Evolutionary conservation across 2,888 invertebrate genomes (phyloP).

Genomic region (Melanargia galathea): DNA sequence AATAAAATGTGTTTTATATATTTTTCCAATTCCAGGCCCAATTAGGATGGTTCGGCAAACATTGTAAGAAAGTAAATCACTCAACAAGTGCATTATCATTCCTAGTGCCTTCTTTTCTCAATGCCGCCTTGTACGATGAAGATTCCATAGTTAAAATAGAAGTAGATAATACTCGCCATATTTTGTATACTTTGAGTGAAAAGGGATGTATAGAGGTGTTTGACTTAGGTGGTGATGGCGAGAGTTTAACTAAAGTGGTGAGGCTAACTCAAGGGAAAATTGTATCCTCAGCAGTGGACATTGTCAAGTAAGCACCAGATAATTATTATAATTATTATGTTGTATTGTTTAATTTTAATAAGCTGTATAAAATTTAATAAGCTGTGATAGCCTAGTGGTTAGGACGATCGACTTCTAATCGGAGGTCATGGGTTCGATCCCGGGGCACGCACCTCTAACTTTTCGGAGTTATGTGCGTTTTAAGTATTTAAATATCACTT

Average conservation of each 20-base stretch:
- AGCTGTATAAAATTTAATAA: background rate
- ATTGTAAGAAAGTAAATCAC: constrained; percentile 97
- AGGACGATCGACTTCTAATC: too few species aligned
- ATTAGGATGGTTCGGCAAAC: constrained; percentile 96
- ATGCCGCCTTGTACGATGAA: constrained; percentile 91
- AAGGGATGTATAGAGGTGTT: constrained; percentile 94
- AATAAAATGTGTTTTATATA: background rate
- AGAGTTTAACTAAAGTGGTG: constrained; percentile 86
- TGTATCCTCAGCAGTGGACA: constrained; percentile 88
- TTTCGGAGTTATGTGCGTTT: too few species aligned
- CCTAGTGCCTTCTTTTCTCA: constrained; percentile 93
- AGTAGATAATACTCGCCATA: constrained; percentile 93
- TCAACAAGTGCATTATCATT: constrained; percentile 94
- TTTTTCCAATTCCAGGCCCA: constrained; percentile 81
- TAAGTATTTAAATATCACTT: too few species aligned
- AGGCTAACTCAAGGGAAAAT: constrained; percentile 88
- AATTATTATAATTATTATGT: background rate
- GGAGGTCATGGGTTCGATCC: too few species aligned
- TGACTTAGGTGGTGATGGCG: constrained; percentile 92
- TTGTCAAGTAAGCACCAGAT: constrained; percentile 87
- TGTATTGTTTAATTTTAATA: background rate
- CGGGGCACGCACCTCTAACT: too few species aligned
- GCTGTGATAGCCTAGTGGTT: too few species aligned
- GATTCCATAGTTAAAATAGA: constrained; percentile 94
- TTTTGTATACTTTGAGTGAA: constrained; percentile 94